Percentiles rank a stretch among this genome's conserved stretches.
phyloP scores from a whole-genome alignment of 1,140 invertebrate genomes.

The Lordiphosa stackelbergi region DNA sequence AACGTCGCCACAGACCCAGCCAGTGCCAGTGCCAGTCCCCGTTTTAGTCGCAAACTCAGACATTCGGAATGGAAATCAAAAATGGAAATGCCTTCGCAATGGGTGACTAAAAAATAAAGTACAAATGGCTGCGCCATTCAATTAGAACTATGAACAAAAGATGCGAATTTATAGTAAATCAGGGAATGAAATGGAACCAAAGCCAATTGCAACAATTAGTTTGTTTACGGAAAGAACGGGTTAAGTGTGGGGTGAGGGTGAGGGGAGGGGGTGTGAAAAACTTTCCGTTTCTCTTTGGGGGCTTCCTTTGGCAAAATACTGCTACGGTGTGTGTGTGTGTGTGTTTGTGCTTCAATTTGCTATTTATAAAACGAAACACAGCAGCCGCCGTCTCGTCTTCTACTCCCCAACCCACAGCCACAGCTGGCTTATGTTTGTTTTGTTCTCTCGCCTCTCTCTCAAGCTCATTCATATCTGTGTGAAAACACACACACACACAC shows the following conservation, averaged over 20 bases:
- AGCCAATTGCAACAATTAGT: constrained; percentile 39
- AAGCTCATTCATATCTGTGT: constrained; percentile 47
- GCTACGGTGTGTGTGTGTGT: constrained; percentile 22
- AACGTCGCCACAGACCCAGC: constrained; percentile 24
- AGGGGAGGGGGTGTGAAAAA: constrained; percentile 1
- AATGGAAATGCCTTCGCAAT: no score
- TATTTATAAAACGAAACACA: constrained; percentile 58
- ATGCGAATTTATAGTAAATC: constrained; percentile 23
- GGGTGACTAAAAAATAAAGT: background rate
- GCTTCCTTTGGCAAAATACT: constrained; percentile 3
- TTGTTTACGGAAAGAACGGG: constrained; percentile 36
- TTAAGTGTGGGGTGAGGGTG: no score
- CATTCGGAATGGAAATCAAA: background rate
- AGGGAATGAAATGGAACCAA: no score
- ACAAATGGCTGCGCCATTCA: constrained; percentile 4
- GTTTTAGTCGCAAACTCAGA: background rate
- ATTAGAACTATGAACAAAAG: constrained; percentile 14
- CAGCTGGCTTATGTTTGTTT: constrained; percentile 39
- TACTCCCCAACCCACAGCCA: constrained; percentile 5
- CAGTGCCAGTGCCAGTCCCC: constrained; percentile 8
- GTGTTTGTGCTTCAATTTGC: constrained; percentile 42
- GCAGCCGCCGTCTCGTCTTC: constrained; percentile 2
- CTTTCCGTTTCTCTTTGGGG: constrained; percentile 19
- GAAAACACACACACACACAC: background rate
- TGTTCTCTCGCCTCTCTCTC: constrained; percentile 33